phyloP scores from a whole-genome alignment of 2,888 invertebrate species.

The Thereva nobilitata region DNA sequence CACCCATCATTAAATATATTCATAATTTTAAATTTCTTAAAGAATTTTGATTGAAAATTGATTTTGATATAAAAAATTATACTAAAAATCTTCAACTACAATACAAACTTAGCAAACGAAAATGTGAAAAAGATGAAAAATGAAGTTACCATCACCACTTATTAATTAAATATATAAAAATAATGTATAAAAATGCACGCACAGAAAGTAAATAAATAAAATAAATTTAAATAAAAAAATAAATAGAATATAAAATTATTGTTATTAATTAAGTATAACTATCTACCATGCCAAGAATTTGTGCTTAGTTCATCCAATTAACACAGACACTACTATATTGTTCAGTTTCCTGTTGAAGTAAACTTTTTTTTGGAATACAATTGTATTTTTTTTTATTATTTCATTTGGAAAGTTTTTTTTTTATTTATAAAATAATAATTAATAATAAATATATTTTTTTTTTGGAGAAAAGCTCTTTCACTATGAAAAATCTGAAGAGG shows the following conservation, averaged over 20 bases:
- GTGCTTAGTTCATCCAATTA: constrained; percentile 62
- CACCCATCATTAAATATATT: too few relatives aligned
- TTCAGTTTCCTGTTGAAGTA: constrained; percentile 7
- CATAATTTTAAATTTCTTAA: too few relatives aligned
- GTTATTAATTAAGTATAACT: constrained; percentile 40
- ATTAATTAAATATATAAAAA: too few relatives aligned
- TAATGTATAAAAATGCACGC: background rate
- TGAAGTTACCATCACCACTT: too few relatives aligned
- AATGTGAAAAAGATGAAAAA: too few relatives aligned
- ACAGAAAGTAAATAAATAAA: background rate
- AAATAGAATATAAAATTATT: constrained; percentile 36
- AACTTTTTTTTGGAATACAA: constrained; percentile 1
- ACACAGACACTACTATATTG: constrained; percentile 54
- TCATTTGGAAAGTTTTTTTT: constrained; percentile 14
- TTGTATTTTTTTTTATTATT: constrained; percentile 8
- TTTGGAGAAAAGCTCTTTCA: too few relatives aligned
- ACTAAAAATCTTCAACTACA: too few relatives aligned
- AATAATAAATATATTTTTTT: too few relatives aligned
- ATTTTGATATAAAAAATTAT: too few relatives aligned
- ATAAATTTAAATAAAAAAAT: constrained; percentile 32
- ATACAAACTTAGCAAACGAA: too few relatives aligned
- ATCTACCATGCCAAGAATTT: constrained; percentile 61
- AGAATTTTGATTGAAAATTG: too few relatives aligned
- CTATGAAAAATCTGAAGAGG: too few relatives aligned
- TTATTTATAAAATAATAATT: background rate